A percentile compares a stretch with the other conserved stretches of the same genome.
Conservation (phyloP, 1,140 invertebrate species). For the Papilio xuthus region DNA sequence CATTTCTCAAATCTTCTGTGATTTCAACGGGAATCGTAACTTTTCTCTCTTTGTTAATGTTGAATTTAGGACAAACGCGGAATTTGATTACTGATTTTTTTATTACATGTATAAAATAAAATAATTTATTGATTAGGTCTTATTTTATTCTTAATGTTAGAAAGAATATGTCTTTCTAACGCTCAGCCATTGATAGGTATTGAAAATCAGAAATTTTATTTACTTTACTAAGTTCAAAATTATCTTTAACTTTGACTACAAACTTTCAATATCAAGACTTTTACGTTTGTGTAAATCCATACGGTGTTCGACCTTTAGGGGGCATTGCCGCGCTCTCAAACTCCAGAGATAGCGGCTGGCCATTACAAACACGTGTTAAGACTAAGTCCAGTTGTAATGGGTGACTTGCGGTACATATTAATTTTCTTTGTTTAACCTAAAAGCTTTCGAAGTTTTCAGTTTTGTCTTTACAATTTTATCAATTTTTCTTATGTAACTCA, state of each 20-base stretch:
- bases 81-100: neutral
- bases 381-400: neutral
- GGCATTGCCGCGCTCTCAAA: neutral
- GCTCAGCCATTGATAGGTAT: neutral
- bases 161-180: neutral
- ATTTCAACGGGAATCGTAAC: slow-evolving; percentile 9
- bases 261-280: neutral
- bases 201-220: too few relatives aligned
- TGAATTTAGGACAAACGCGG: neutral
- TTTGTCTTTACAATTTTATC: neutral
- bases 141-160: neutral
- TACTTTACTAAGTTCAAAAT: too few relatives aligned
- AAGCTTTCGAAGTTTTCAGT: neutral
- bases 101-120: neutral
- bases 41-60: slow-evolving; percentile 1
- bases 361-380: slow-evolving; percentile 11
- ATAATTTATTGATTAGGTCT: neutral
- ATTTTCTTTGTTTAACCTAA: slow-evolving; percentile 18
- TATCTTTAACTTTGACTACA: neutral
- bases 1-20: slow-evolving; percentile 27
- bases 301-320: too few relatives aligned
- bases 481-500: neutral
- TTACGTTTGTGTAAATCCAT: neutral
- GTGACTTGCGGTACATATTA: neutral
- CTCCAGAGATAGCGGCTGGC: neutral